These are phyloP conservation scores for Pangasius djambal DNA, from an alignment of 2,797 vertebrate genomes.

Conservation along the genomic window DNA sequence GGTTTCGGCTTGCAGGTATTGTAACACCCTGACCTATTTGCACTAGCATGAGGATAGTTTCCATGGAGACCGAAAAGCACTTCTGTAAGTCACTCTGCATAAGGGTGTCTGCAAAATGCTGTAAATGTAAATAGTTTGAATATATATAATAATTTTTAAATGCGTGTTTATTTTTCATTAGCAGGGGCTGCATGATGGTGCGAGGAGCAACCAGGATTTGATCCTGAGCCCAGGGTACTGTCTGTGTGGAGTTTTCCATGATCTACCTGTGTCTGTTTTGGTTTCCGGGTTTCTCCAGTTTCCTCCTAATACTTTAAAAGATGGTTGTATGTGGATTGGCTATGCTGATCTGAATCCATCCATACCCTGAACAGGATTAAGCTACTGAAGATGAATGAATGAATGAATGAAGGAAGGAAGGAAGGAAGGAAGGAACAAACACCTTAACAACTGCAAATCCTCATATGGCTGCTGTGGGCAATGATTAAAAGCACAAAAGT, in stretches of 20 bases:
- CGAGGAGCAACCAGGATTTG: not conserved
- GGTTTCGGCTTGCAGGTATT: not conserved
- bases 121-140: not conserved
- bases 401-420: not conserved
- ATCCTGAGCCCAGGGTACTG: not conserved
- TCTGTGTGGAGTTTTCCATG: not conserved
- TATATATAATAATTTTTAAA: not conserved
- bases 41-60: not conserved
- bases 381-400: not conserved
- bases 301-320: not conserved
- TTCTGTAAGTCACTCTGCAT: not conserved
- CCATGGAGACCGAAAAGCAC: not conserved
- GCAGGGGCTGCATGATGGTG: not conserved
- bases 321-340: not conserved
- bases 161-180: not conserved
- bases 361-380: not conserved
- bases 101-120: not conserved
- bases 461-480: not conserved
- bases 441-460: not conserved
- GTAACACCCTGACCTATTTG: slow-evolving; percentile 4
- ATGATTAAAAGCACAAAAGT: not conserved
- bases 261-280: not conserved
- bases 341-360: not conserved
- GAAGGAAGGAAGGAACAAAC: not conserved
- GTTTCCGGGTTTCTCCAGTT: not conserved